Percentiles rank a stretch among this genome's conserved stretches.
phyloP scores from a whole-genome alignment of 2,888 invertebrate species.

The Brenthis ino region DNA sequence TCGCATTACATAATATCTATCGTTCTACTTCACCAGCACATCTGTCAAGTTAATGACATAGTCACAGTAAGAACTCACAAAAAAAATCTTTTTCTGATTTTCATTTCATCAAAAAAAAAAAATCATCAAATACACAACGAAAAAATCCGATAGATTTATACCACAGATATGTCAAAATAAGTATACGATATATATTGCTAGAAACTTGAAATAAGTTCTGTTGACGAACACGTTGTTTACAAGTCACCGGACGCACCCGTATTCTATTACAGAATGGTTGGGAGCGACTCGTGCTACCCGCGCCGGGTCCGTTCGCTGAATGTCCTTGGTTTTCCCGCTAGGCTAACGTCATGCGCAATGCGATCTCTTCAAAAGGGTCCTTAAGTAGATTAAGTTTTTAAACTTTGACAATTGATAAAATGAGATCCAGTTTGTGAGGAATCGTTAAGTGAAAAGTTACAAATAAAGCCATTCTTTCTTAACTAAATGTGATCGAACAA shows the following conservation, averaged over 20 bases:
- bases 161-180: not conserved
- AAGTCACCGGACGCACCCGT: constrained; percentile 63
- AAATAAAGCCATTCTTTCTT: constrained; percentile 44
- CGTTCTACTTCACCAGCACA: constrained; percentile 48
- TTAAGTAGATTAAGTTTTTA: constrained; percentile 81
- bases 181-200: not conserved
- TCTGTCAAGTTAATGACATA: constrained; percentile 34
- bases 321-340: constrained; percentile 78
- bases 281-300: constrained; percentile 53
- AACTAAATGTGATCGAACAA: not conserved
- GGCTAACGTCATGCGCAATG: constrained; percentile 75
- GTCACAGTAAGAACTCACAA: constrained; percentile 34
- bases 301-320: constrained; percentile 56
- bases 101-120: constrained; percentile 29
- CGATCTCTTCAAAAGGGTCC: constrained; percentile 69
- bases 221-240: constrained; percentile 50
- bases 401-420: constrained; percentile 80
- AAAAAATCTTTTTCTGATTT: constrained; percentile 30
- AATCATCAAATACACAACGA: constrained; percentile 10
- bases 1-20: constrained; percentile 46
- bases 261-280: constrained; percentile 57
- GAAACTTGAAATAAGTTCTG: constrained; percentile 23
- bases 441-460: constrained; percentile 71
- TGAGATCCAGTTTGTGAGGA: constrained; percentile 73
- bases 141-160: not conserved